Evolutionary conservation across 2,888 invertebrate species (phyloP), one percentile per base, ranked within the genome.

Genomic region (Agrochola lychnidis): DNA sequence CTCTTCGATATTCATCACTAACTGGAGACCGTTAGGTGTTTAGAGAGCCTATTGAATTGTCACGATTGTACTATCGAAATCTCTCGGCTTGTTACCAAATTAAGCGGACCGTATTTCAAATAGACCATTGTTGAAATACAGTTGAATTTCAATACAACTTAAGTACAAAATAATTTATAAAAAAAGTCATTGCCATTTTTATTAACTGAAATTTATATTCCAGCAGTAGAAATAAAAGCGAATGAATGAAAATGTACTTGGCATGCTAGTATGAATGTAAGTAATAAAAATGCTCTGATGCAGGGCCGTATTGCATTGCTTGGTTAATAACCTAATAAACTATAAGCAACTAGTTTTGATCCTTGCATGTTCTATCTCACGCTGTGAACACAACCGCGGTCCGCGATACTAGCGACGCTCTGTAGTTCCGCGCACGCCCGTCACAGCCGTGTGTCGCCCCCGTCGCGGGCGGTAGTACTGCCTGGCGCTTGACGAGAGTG

Each of bases 391-490:
- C 79, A 83, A 76, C 67, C 73, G 71, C 73, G 78, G 79, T 78
- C 6, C 10, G 22, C 72, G 61, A 42, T 79, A 71, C 71, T 67
- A 85, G 87, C 89, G 92, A 92, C 93, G 93, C 92, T 88, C 66
- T 62, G 70, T 95, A 95, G 96, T 96, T 94, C 95, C 89, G 76
- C 83, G 79, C 78, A 82, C 81, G 70, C 57, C 94, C 96, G 93
- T 88, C 88, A 87, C 78, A 81, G 86, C 86, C 78, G 84, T 83
- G 91, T 91, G 96, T 94, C 96, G 96, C 95, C 88, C 75, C 79
- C 77, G 81, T 94, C 95, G 95, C 79, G 53, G 87, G 92, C 78
- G 72, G 88, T 92, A 96, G 96, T 96, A 91, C 87, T 89, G 92
- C 91, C 90, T 88, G 89, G 94, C 92, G 92, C 90, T 94, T 89